Evolutionary conservation across 2,888 invertebrate genomes (phyloP), one percentile per base, ranked within the genome.

Genomic region (Marasmarcha lunaedactyla): DNA sequence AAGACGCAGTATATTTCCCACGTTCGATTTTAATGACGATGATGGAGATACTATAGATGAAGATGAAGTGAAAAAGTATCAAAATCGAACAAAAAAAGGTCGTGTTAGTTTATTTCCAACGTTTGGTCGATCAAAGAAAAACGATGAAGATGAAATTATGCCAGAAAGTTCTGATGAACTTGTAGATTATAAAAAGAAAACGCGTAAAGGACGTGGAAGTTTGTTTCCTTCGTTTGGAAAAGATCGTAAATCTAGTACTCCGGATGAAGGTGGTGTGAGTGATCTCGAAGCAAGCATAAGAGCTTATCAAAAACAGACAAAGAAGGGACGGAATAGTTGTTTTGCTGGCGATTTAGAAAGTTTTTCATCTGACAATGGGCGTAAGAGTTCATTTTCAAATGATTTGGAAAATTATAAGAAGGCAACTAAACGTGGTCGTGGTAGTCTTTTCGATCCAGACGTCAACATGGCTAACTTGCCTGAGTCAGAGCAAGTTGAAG

Each of bases 401-500:
- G 83, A 83, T 52, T 56, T 81, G 15, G 70, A 73, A 1, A 67
- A 71, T 40, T 81, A 81, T 44, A 77, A 77, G 50, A 74, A 71
- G 42, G 78, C 78, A 51, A 77, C 79, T 3, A 61, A 58, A 33
- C 63, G 65, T 42, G 83, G 84, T 33, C 70, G 81, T 13, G 68
- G 64, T 9, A 85, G 79, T 49, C 55, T 81, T 35, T 87, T 83
- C 42, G 79, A 81, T 42, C 73, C 81, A 11, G 71, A 79, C 46
- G 56, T 83, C 1, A 77, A 81, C 42, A 64, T 79, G 45, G 54
- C 67, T 35, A 65, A 53, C 47, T 56, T 81, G 25, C 69, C 77
- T 14, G 71, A 83, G 54, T 55, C 67, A 1, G 76, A 84, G 46
- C 86, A 87, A 51, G 84, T 87, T 4, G 86, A 86, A 54, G 86